Base-by-base conservation (phyloP, 2,113 vertebrate genomes). In the Panurus biarmicus region DNA sequence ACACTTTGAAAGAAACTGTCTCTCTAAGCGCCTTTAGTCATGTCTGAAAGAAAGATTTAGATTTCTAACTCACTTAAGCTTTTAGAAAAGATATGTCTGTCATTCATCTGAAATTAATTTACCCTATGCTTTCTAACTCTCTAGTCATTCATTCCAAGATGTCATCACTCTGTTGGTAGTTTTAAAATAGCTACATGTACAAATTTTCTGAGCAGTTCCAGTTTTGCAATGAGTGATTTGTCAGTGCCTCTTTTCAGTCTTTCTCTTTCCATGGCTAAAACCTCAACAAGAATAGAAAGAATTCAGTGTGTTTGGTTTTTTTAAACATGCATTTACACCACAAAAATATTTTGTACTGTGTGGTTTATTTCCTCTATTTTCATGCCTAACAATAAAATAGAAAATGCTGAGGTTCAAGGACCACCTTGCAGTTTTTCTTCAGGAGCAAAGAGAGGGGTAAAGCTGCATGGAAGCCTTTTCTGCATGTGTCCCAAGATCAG, bases 161-260 rank as follows among this genome's bases (percentile, higher is more conserved):
- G 83, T 89, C 94, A 93, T 93, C 91, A 95, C 72, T 94, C 90
- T 86, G 79, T 67, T 93, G 83, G 71, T 90, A 95, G 56, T 71
- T 92, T 85, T 80, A 83, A 87, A 90, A 92, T 66, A 90, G 67
- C 45, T 83, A 29, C 14, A 2, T 24, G 54, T 51, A 87, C 54
- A 83, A 90, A 90, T 88, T 73, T 91, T 79, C 51, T 71, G 12
- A 86, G 48, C 38, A 54, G 38, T 77, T 77, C 69, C 48, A 75
- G 18, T 90, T 92, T 64, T 71, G 44, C 70, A 90, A 48, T 66
- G 62, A 83, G 48, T 35, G 56, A 72, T 81, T 93, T 94, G n/a
- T 86, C 61, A 87, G 86, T 70, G 8, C 10, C 71, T 83, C 58
- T 87, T 76, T 65, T 65, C 54, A 76, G n/a, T 51, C 22, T 57